Evolutionary conservation across 2,113 vertebrate genomes (phyloP).

Genomic region (Oncorhynchus keta): DNA sequence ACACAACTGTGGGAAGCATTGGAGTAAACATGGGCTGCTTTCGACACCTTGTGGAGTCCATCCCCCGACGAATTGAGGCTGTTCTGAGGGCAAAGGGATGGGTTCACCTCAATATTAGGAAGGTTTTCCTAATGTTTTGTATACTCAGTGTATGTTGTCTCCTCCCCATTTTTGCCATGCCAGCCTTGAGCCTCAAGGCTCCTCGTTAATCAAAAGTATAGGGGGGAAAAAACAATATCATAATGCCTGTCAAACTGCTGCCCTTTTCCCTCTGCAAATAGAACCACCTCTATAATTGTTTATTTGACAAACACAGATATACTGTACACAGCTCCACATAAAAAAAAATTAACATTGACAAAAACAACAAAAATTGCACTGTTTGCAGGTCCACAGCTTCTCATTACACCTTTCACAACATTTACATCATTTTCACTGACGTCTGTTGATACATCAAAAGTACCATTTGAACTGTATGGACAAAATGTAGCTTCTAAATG

Average conservation of each 20-base stretch:
- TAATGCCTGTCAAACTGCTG: neutral
- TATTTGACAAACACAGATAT: slow-evolving; percentile 9
- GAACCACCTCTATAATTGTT: neutral
- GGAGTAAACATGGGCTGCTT: no score
- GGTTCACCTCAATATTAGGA: no score
- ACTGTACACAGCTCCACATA: neutral
- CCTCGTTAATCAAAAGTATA: slow-evolving; percentile 14
- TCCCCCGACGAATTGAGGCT: no score
- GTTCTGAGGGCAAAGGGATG: no score
- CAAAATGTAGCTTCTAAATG: slow-evolving; percentile 28
- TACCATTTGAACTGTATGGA: slow-evolving; percentile 8
- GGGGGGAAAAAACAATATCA: neutral
- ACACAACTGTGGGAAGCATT: no score
- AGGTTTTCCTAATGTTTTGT: no score
- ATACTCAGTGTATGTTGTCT: neutral
- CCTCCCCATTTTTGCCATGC: neutral
- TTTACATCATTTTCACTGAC: neutral
- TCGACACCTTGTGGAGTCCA: no score
- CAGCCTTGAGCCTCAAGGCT: slow-evolving; percentile 22
- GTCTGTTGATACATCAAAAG: no score
- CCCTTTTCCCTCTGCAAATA: neutral
- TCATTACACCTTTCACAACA: neutral
- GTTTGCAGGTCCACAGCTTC: slow-evolving; percentile 12
- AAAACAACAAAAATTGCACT: neutral
- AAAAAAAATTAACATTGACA: neutral